These are phyloP conservation scores for Galeruca laticollis DNA, from an alignment of 2,888 invertebrate genomes.

Conservation along the genomic window DNA sequence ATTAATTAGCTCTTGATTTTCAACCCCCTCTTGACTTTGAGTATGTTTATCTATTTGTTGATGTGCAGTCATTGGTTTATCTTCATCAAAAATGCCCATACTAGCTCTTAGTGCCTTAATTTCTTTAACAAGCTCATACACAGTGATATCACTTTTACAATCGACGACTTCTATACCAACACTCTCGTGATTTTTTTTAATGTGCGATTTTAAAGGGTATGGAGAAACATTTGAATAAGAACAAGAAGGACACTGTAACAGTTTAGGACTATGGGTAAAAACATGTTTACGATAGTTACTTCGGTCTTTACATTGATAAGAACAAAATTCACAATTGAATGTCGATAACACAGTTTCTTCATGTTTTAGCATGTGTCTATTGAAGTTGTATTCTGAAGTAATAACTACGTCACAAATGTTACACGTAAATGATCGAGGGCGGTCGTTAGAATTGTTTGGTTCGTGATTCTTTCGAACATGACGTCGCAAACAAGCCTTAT, in stretches of 20 bases:
- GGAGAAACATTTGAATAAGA: constrained; percentile 55
- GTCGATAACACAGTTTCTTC: constrained; percentile 18
- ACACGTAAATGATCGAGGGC: constrained; percentile 21
- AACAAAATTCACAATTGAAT: constrained; percentile 51
- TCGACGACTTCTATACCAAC: constrained; percentile 44
- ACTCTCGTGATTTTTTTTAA: constrained; percentile 53
- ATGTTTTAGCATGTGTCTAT: constrained; percentile 43
- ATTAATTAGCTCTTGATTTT: not conserved
- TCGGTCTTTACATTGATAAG: constrained; percentile 54
- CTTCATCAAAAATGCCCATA: not conserved
- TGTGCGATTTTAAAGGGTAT: constrained; percentile 55
- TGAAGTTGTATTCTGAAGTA: constrained; percentile 35
- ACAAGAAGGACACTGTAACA: constrained; percentile 53
- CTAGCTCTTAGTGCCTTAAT: constrained; percentile 17
- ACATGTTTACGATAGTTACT: constrained; percentile 57
- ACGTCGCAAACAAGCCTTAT: constrained; percentile 44
- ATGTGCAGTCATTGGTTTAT: not conserved
- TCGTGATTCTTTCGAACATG: constrained; percentile 44
- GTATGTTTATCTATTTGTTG: not conserved
- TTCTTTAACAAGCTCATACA: constrained; percentile 34
- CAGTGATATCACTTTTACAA: constrained; percentile 37
- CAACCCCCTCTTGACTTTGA: not conserved
- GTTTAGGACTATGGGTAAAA: constrained; percentile 55
- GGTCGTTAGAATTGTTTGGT: constrained; percentile 27
- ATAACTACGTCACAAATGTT: constrained; percentile 24